Evolutionary conservation across 1,140 invertebrate genomes (phyloP).

Genomic region (Pomacea maculata): DNA sequence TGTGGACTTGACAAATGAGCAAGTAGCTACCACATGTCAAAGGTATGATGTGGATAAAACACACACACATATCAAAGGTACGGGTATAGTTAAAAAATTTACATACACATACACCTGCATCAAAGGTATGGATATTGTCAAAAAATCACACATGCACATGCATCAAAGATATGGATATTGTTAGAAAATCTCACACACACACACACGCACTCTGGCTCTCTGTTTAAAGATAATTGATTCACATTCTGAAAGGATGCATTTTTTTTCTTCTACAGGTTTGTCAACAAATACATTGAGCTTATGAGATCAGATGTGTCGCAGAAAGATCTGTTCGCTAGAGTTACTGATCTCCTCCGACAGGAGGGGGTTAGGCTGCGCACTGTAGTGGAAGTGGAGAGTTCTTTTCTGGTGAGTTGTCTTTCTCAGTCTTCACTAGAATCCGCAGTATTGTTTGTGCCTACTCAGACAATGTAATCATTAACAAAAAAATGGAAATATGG

Average conservation of each 20-base stretch:
- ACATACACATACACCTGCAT: background rate
- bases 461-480: background rate
- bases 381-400: background rate
- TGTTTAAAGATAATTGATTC: background rate
- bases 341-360: background rate
- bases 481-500: no score
- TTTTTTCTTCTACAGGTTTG: constrained; percentile 5
- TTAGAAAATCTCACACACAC: constrained; percentile 7
- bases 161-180: background rate
- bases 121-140: background rate
- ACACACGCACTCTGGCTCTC: background rate
- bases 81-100: no score
- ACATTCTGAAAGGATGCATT: background rate
- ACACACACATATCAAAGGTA: background rate
- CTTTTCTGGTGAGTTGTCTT: background rate
- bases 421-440: background rate
- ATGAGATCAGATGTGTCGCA: background rate
- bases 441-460: background rate
- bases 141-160: background rate
- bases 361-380: background rate
- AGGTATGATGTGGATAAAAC: background rate
- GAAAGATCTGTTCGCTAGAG: background rate
- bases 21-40: constrained; percentile 20
- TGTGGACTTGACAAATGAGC: constrained; percentile 20
- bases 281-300: constrained; percentile 13